Percentiles rank a stretch among this genome's conserved stretches.
Conservation (phyloP, 53 echinoderm and acorn worm genomes). For the Paelopatides confundens region DNA sequence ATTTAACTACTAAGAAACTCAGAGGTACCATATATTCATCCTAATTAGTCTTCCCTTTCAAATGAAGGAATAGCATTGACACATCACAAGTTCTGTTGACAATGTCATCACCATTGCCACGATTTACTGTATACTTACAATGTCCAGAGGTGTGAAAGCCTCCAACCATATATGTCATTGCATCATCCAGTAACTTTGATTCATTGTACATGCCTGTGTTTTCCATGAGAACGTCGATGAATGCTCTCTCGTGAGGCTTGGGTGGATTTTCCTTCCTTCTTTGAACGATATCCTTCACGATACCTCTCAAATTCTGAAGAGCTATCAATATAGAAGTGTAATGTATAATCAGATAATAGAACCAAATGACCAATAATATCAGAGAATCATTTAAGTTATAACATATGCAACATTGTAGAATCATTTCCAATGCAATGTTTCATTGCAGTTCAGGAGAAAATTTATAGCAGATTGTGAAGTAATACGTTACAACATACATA, state of each 20-base stretch:
- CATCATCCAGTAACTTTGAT: slow-evolving; percentile 63
- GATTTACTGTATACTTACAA: slow-evolving; percentile 57
- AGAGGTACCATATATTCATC: too few relatives aligned
- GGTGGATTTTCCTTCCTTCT: slow-evolving; percentile 63
- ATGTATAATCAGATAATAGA: too few relatives aligned
- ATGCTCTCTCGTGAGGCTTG: slow-evolving; percentile 63
- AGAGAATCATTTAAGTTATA: too few relatives aligned
- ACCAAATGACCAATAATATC: too few relatives aligned
- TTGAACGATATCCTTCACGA: slow-evolving; percentile 40
- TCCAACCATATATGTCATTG: slow-evolving; percentile 69
- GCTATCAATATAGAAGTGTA: slow-evolving; percentile 32
- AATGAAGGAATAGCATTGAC: too few relatives aligned
- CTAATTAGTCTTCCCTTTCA: too few relatives aligned
- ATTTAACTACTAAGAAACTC: too few relatives aligned
- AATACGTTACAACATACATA: too few relatives aligned
- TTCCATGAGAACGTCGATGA: slow-evolving; percentile 78
- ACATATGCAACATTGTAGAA: too few relatives aligned
- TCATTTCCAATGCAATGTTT: too few relatives aligned
- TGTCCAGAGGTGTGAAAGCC: slow-evolving; percentile 91
- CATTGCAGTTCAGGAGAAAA: too few relatives aligned
- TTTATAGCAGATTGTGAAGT: too few relatives aligned
- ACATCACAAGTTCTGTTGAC: neutral
- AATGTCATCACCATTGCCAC: neutral
- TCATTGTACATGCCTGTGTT: slow-evolving; percentile 65
- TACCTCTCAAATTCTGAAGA: slow-evolving; percentile 34